These are phyloP conservation scores for Thermophis baileyi DNA, from an alignment of 2,113 vertebrate species.

Conservation along the genomic window DNA sequence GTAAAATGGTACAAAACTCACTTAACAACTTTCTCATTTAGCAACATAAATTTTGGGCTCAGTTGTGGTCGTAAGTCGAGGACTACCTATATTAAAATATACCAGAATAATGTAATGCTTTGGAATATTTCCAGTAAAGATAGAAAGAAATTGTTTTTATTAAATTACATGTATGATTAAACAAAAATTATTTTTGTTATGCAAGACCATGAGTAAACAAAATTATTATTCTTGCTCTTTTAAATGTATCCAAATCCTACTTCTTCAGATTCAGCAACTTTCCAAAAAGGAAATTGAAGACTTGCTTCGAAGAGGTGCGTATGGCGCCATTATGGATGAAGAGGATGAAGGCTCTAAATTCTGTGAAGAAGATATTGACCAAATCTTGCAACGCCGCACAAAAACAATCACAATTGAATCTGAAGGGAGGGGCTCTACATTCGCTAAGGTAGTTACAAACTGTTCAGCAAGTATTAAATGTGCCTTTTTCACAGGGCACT, in stretches of 20 bases:
- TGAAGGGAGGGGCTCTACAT: constrained; percentile 94
- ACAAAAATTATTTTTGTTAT: background rate
- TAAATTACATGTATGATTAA: background rate
- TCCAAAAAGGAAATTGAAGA: constrained; percentile 99
- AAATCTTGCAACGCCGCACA: constrained; percentile 93
- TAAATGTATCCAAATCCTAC: background rate
- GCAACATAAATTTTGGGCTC: background rate
- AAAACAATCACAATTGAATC: constrained; percentile 99
- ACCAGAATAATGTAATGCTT: background rate
- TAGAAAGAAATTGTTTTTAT: background rate
- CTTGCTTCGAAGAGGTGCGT: constrained; percentile 89
- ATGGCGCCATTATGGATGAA: constrained; percentile 98
- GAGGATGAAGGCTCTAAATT: constrained; percentile 99
- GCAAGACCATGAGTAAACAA: background rate
- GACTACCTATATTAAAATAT: background rate
- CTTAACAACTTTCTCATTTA: background rate
- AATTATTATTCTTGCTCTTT: background rate
- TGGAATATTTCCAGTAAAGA: background rate
- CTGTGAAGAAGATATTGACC: constrained; percentile 98
- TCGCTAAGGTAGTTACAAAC: constrained; percentile 86
- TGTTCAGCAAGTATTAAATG: background rate
- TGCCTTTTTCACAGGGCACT: background rate
- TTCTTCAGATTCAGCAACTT: constrained; percentile 83
- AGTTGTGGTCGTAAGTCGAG: background rate
- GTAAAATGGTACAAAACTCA: background rate